phyloP scores from a whole-genome alignment of 2,113 vertebrate genomes.

The Polypterus senegalus region DNA sequence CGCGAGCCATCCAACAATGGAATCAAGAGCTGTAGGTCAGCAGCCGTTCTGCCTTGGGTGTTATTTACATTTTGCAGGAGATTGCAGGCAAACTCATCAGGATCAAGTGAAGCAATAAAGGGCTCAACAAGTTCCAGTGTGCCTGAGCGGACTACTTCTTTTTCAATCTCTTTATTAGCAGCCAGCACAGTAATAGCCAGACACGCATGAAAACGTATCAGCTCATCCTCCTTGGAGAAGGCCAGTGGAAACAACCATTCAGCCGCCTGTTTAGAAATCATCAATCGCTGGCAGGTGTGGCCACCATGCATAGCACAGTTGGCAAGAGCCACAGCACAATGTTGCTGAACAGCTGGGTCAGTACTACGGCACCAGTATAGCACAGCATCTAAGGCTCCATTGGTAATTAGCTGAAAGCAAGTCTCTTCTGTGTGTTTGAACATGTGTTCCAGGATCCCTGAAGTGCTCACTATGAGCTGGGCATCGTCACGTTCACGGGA shows the following conservation, averaged over 20 bases:
- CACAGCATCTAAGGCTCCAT: conserved; percentile 76
- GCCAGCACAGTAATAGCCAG: conserved; percentile 80
- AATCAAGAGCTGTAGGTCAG: conserved; percentile 80
- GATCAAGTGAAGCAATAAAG: conserved; percentile 81
- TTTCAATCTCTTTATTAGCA: conserved; percentile 84
- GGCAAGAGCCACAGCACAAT: conserved; percentile 82
- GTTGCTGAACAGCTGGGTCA: conserved; percentile 68
- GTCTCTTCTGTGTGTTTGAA: conserved; percentile 97
- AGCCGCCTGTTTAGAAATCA: conserved; percentile 82
- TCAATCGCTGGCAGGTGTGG: conserved; percentile 75
- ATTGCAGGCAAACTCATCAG: conserved; percentile 65
- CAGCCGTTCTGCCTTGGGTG: conserved; percentile 71
- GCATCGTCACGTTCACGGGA: conserved; percentile 69
- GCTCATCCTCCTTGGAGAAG: conserved; percentile 83
- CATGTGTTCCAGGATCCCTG: conserved; percentile 95
- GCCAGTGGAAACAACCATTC: conserved; percentile 95
- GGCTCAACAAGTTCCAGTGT: conserved; percentile 93
- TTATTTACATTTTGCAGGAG: conserved; percentile 73
- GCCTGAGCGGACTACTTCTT: conserved; percentile 86
- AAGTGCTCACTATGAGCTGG: conserved; percentile 67
- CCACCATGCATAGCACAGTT: conserved; percentile 94
- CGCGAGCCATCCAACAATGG: conserved; percentile 78
- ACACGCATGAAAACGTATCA: conserved; percentile 82
- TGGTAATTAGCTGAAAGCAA: conserved; percentile 68
- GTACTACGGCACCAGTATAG: conserved; percentile 91